phyloP scores from a whole-genome alignment of 2,113 vertebrate species.

The Paracanthobrama guichenoti region DNA sequence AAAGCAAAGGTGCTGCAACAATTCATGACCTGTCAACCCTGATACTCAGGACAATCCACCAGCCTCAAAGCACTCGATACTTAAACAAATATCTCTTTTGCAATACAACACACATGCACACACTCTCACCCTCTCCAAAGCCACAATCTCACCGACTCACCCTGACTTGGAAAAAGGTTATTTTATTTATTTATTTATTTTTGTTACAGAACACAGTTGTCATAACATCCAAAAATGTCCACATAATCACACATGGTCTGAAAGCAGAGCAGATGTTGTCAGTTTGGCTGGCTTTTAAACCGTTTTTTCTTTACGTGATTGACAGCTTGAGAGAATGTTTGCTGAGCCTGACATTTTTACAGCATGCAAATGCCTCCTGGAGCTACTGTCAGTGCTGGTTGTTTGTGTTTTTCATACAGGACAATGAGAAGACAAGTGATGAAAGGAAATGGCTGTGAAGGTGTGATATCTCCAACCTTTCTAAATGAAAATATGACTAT shows the following conservation, averaged over 20 bases:
- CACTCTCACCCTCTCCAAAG: neutral
- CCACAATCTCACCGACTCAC: conserved; percentile 10
- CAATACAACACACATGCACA: conserved; percentile 36
- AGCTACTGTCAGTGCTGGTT: neutral
- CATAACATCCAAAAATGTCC: conserved; percentile 40
- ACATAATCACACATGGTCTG: conserved; percentile 32
- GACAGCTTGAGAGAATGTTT: conserved; percentile 6
- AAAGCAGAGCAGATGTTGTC: conserved; percentile 16
- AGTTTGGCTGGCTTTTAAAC: conserved; percentile 22
- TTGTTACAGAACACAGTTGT: conserved; percentile 33
- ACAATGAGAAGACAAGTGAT: neutral
- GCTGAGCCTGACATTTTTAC: neutral
- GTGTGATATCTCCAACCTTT: neutral
- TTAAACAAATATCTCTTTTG: conserved; percentile 48
- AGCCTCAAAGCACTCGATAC: conserved; percentile 49
- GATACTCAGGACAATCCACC: conserved; percentile 53
- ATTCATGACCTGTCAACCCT: conserved; percentile 55
- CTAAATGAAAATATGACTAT: neutral
- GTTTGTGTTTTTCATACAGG: neutral
- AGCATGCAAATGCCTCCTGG: conserved; percentile 3
- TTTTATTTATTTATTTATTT: too few relatives aligned
- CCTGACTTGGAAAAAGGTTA: conserved; percentile 20
- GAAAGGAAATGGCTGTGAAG: conserved; percentile 11
- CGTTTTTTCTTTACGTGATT: neutral
- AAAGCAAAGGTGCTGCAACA: conserved; percentile 27